Base-by-base conservation (phyloP, 2,797 vertebrate species). In the Paratrypauchen microcephalus region DNA sequence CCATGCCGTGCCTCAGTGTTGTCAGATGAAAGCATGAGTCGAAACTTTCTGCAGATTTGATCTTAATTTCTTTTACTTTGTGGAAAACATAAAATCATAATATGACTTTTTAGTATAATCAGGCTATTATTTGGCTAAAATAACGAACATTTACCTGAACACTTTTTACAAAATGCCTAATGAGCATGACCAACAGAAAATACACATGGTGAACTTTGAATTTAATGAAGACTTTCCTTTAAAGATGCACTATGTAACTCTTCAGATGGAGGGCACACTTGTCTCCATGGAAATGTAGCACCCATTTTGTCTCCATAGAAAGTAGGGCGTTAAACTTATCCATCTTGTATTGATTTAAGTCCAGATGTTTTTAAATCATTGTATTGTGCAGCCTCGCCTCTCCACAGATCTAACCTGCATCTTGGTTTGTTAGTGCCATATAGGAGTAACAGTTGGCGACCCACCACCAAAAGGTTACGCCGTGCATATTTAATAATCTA, bases 41-140 rank as follows among this genome's bases (percentile, higher is more conserved):
- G 16, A 63, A 63, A 18, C 12, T 63, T 62, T 23, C 13, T 15
- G 15, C 12, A 56, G 12, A 28, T 28, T 39, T 36, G 39, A 59
- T 61, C n/a, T 61, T 18, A 36, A 68, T 58, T 73, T 66, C 50
- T 52, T 3, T 48, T 2, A 18, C 47, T 48, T 48, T 48, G 6
- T 16, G 8, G n/a, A n/a, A n/a, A 52, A 52, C 19, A 6, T 21
- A 52, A 52, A 52, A n/a, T 45, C 41, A 45, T 45, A 13, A 41
- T 41, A 13, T 15, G 41, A 45, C 41, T 45, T 45, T 45, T 45
- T 45, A 8, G 41, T 0, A 41, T 3, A 41, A 41, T 45, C 12
- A 45, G 41, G 3, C 13, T 15, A 13, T 5, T 15, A 15, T 15
- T 45, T 45, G 41, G 41, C 41, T 5, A 45, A 45, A 45, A 45